Evolutionary conservation across 2,113 vertebrate species (phyloP).

Genomic region (Haemorhous mexicanus): DNA sequence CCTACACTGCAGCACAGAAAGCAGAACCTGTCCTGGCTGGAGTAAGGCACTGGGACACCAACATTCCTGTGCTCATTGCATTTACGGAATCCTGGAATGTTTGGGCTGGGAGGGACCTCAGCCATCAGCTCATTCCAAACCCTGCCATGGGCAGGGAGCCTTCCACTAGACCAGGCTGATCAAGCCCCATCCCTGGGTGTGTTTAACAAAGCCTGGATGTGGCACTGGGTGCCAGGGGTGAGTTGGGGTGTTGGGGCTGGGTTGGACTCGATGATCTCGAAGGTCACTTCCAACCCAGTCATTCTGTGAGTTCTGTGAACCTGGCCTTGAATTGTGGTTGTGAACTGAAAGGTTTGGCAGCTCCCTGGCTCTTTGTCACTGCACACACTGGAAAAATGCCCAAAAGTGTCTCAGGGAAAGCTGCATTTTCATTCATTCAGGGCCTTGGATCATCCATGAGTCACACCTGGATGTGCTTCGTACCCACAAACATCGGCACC

Average conservation of each 20-base stretch:
- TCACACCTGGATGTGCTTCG: accelerated
- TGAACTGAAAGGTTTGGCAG: neutral
- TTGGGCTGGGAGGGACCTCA: neutral
- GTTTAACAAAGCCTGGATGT: neutral
- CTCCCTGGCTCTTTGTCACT: neutral
- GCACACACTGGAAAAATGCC: neutral
- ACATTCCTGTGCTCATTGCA: neutral
- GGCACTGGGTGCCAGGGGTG: neutral
- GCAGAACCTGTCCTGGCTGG: neutral
- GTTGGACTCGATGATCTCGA: accelerated
- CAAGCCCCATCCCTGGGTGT: neutral
- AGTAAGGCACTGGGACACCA: neutral
- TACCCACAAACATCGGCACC: accelerated
- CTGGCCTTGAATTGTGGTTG: neutral
- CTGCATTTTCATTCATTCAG: neutral
- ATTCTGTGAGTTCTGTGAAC: neutral
- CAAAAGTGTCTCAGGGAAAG: neutral
- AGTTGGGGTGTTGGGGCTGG: neutral
- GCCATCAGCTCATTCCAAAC: neutral
- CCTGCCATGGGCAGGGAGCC: no score
- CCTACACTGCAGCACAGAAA: neutral
- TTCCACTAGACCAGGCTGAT: neutral
- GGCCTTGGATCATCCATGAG: neutral
- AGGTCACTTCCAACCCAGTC: neutral
- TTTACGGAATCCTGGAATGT: neutral